These are phyloP conservation scores for Phoenicopterus ruber DNA, from an alignment of 2,113 vertebrate genomes.

Conservation along the genomic window DNA sequence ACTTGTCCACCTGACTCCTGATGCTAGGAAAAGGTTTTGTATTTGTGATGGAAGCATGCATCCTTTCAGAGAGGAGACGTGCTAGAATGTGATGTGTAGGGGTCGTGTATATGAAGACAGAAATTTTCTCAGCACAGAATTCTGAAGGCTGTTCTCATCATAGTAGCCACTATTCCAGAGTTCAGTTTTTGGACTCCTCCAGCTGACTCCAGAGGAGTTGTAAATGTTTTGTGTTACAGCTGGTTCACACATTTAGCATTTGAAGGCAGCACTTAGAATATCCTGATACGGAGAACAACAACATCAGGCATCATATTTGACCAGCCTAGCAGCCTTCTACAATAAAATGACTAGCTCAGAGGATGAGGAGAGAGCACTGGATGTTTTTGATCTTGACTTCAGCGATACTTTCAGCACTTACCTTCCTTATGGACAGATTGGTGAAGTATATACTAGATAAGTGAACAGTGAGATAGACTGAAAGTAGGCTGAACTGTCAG, in stretches of 20 bases:
- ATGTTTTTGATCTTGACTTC: neutral
- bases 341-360: neutral
- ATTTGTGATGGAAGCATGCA: neutral
- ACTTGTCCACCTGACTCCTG: neutral
- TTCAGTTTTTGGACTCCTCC: neutral
- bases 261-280: neutral
- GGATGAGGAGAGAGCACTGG: neutral
- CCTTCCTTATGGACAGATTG: neutral
- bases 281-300: neutral
- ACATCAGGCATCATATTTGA: neutral
- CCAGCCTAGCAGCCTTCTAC: neutral
- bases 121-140: neutral
- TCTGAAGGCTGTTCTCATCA: neutral
- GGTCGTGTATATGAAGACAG: fast-evolving
- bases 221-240: neutral
- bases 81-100: neutral
- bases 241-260: neutral
- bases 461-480: neutral
- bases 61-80: neutral
- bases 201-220: neutral
- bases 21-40: neutral
- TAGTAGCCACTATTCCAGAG: neutral
- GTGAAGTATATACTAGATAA: neutral
- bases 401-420: neutral
- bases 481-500: neutral